Conservation (phyloP, 1,140 invertebrate genomes). For the Drosophila jambulina region DNA sequence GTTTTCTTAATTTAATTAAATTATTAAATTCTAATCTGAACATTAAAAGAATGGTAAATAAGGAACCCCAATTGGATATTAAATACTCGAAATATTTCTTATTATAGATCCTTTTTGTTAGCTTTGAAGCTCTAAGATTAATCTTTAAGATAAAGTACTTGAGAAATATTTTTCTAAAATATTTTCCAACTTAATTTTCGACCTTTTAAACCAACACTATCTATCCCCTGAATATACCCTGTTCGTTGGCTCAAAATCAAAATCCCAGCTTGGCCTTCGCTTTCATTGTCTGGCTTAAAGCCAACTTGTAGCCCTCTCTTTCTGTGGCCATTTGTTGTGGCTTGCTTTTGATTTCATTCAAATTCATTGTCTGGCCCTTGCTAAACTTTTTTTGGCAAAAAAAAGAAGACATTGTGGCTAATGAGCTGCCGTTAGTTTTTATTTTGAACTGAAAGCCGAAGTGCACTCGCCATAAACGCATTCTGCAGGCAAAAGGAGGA, state of each 20-base stretch:
- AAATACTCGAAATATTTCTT: too few relatives aligned
- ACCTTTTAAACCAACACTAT: not conserved
- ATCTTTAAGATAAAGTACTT: too few relatives aligned
- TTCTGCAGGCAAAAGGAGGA: conserved; percentile 24
- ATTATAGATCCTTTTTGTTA: not conserved
- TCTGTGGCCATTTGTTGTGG: conserved; percentile 34
- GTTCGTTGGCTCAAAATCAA: conserved; percentile 38
- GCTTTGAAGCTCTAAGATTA: not conserved
- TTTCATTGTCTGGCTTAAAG: conserved; percentile 35
- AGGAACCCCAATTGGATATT: too few relatives aligned
- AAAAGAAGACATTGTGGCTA: conserved; percentile 50
- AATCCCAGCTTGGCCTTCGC: conserved; percentile 42
- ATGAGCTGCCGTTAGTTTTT: conserved; percentile 75
- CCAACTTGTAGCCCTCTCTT: conserved; percentile 3
- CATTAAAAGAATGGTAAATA: not conserved
- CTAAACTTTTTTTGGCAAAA: conserved; percentile 41
- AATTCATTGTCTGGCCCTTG: conserved; percentile 32
- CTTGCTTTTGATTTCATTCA: conserved; percentile 67
- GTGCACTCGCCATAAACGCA: conserved; percentile 47
- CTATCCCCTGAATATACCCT: conserved; percentile 5
- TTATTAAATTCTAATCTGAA: not conserved
- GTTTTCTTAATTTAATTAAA: not conserved
- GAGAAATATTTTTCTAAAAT: not conserved
- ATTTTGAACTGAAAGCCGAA: conserved; percentile 42
- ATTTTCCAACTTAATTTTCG: too few relatives aligned